Evolutionary conservation across 2,797 vertebrate genomes (phyloP), one percentile per base, ranked within the genome.

Genomic region (Gallirallus australis): DNA sequence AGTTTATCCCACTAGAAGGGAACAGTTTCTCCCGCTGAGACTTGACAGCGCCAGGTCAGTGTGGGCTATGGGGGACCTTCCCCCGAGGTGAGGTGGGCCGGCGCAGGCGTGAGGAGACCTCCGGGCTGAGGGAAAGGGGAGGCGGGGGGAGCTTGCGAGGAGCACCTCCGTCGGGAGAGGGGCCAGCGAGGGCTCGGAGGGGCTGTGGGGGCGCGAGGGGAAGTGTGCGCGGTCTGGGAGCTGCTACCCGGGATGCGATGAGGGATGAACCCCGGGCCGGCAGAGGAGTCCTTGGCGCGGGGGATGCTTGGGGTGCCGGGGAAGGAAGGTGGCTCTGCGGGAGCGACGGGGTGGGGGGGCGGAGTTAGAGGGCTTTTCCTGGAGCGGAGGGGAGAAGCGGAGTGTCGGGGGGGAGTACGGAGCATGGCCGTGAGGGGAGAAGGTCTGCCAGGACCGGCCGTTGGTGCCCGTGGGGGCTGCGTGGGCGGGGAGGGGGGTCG

Each of bases 1-100:
- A 96, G 90, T 84, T 84, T 91, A 82, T 85, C 90, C 92, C 96
- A 40, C 82, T 73, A 20, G 83, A 87, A 81, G 89, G 81, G 88
- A 92, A 91, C 84, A 48, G 68, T 85, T 86, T 71, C 94, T 81
- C 53, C 79, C 52, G 96, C 94, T 42, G 92, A 89, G 92, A 52
- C 63, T 81, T 95, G 96, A 96, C 96, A 96, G 95, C 91, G 42
- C 87, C 96, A 59, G 96, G 94, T 65, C 93, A 87, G 95, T 79
- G 88, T n/a, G 91, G 83, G 73, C 64, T 21, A 13, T 45, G 47
- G 90, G 65, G 48, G 48, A 60, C 33, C 30, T 15, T 24, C 42
- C 80, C 42, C 56, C 56, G 86, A 82, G 91, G 91, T 81, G 86
- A 81, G 80, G 64, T 42, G 24, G 71, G n/a, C 12, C 13, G 60